These are phyloP conservation scores for Clivina fossor DNA, from an alignment of 2,888 invertebrate genomes.

Conservation along the genomic window DNA sequence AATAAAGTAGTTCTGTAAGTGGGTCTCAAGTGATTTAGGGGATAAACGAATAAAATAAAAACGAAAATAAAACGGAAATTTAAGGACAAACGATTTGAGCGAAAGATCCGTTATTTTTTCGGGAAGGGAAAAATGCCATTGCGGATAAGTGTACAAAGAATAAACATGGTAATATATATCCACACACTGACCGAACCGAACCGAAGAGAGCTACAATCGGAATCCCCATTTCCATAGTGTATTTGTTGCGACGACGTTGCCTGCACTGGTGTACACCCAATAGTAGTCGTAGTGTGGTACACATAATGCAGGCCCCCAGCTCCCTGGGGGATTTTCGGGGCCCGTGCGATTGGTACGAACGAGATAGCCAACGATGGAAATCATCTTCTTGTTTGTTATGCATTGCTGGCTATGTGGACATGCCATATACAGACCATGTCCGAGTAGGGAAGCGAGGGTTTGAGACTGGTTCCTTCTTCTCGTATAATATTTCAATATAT, in stretches of 20 bases:
- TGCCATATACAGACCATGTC: constrained; percentile 31
- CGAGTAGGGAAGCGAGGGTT: constrained; percentile 7
- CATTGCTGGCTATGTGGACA: constrained; percentile 53
- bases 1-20: too few species aligned
- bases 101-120: constrained; percentile 14
- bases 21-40: too few species aligned
- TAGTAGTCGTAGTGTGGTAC: constrained; percentile 4
- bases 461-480: too few species aligned
- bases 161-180: constrained; percentile 37
- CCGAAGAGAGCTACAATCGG: constrained; percentile 37
- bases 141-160: constrained; percentile 26
- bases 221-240: constrained; percentile 31
- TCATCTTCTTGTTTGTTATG: constrained; percentile 54
- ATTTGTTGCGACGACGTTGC: constrained; percentile 27
- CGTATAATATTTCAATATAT: constrained; percentile 55
- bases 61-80: not conserved
- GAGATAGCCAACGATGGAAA: constrained; percentile 49
- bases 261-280: not conserved
- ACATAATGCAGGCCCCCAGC: constrained; percentile 33
- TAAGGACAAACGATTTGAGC: too few species aligned
- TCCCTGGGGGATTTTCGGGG: constrained; percentile 34
- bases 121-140: too few species aligned
- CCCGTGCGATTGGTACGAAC: constrained; percentile 45
- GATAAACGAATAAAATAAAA: not conserved
- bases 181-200: constrained; percentile 39